Base-by-base conservation (phyloP, 1,140 invertebrate genomes). In the Pogonomyrmex barbatus region DNA sequence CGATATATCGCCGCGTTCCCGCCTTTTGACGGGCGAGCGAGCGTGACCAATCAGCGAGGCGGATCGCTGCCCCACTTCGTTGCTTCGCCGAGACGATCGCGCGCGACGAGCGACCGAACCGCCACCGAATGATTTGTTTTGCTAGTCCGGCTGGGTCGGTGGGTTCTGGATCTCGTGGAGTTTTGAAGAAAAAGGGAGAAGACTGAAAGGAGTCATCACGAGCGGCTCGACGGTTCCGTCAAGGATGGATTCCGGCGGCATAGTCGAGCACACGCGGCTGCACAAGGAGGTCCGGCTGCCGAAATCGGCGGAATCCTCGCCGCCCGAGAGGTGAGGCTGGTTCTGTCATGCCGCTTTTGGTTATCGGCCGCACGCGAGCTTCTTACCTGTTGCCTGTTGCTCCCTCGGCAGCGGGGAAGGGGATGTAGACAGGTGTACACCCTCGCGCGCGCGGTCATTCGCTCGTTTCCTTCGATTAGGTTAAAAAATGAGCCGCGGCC, bases 381-480 rank as follows among this genome's bases (percentile, higher is more conserved):
- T 58, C 36, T 89, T 90, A 86, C 88, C 91, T 68, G 65, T 91
- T 90, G 90, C 88, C 91, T 90, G 91, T 87, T 87, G 87, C 90
- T 88, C 58, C 36, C 36, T 54, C 9, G 60, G 17, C 70, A 62
- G 81, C 24, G 81, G 54, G 65, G 63, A 67, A 78, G 39, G 76
- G 88, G 70, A 88, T 3, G 39, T 9, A 14, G 67, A 52, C 89
- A 90, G 81, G 86, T 90, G 86, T 47, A 54, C 73, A 67, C 36
- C 50, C 42, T 70, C 63, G 65, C 62, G 85, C 77, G 78, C 68
- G 47, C 68, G 86, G 24, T 60, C 33, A 9, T 14, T 77, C 77
- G 58, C 9, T n/a, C 56, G 14, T 14, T 45, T 9, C n/a, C 30
- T 76, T 12, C 78, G 89, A 84, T 86, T 91, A 89, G 91, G 91